phyloP scores from a whole-genome alignment of 1,140 invertebrate species.

The Cecropterus lyciades region DNA sequence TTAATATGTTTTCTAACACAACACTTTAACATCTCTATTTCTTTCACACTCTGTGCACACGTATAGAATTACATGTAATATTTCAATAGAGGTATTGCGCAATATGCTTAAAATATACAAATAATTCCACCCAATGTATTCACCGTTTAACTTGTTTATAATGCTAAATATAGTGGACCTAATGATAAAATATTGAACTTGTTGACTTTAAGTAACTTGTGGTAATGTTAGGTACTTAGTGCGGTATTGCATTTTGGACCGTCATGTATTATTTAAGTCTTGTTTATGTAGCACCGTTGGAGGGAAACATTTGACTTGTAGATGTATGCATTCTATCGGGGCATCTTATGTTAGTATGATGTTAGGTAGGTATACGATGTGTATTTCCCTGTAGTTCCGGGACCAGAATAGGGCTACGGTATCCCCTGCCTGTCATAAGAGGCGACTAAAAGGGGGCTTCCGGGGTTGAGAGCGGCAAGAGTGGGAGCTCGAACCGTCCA shows the following conservation, averaged over 20 bases:
- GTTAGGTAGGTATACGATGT: too few species aligned
- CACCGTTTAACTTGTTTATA: background rate
- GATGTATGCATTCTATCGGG: background rate
- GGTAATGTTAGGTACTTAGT: too few species aligned
- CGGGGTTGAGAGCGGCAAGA: too few species aligned
- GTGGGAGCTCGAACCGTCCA: too few species aligned
- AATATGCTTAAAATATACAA: background rate
- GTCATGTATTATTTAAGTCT: background rate
- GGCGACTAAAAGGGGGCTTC: too few species aligned
- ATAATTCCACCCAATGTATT: background rate
- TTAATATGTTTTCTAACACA: too few species aligned
- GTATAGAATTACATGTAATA: slow-evolving; percentile 1
- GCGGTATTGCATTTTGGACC: background rate
- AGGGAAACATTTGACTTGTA: background rate
- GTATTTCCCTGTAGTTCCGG: too few species aligned
- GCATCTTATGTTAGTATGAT: background rate
- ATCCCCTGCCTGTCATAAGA: too few species aligned
- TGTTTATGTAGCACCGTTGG: background rate
- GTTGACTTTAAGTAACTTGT: background rate
- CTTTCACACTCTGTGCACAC: background rate
- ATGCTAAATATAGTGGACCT: background rate
- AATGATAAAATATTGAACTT: background rate
- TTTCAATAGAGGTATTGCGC: background rate
- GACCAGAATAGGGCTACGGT: too few species aligned
- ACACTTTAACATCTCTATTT: background rate